A percentile compares a stretch with the other conserved stretches of the same genome.
Conservation (phyloP, 2,888 invertebrate genomes). For the Theristus sp. region DNA sequence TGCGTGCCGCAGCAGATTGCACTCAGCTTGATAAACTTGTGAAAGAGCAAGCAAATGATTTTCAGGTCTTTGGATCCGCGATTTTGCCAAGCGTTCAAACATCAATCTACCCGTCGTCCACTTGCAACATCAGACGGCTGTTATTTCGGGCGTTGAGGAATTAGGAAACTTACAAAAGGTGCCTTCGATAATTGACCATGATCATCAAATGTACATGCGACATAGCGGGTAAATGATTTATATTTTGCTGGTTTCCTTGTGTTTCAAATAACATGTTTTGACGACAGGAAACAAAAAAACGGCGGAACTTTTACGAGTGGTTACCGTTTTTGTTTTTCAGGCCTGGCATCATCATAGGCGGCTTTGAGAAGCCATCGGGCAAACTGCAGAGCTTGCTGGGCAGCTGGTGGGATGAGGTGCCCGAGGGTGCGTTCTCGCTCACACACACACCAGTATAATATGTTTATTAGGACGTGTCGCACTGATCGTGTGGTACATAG, state of each 20-base stretch:
- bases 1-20: constrained; percentile 9
- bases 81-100: constrained; percentile 31
- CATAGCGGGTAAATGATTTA: constrained; percentile 19
- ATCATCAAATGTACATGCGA: constrained; percentile 34
- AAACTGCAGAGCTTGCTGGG: constrained; percentile 19
- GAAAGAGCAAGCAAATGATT: too few relatives aligned
- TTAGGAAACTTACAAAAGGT: constrained; percentile 21
- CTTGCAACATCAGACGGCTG: constrained; percentile 35
- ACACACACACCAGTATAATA: too few relatives aligned
- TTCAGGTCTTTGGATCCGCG: constrained; percentile 35
- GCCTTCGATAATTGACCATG: constrained; percentile 35
- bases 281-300: neutral
- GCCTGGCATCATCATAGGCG: constrained; percentile 32
- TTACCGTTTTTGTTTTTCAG: neutral
- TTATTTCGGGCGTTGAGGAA: constrained; percentile 28
- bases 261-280: neutral
- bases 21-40: too few relatives aligned
- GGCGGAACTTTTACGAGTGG: too few relatives aligned
- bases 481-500: too few relatives aligned
- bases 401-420: constrained; percentile 33
- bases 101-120: constrained; percentile 32
- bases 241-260: neutral
- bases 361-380: constrained; percentile 29
- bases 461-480: too few relatives aligned
- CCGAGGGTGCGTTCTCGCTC: constrained; percentile 26